phyloP scores from a whole-genome alignment of 2,113 vertebrate species.

The Forbesichthys agassizii region DNA sequence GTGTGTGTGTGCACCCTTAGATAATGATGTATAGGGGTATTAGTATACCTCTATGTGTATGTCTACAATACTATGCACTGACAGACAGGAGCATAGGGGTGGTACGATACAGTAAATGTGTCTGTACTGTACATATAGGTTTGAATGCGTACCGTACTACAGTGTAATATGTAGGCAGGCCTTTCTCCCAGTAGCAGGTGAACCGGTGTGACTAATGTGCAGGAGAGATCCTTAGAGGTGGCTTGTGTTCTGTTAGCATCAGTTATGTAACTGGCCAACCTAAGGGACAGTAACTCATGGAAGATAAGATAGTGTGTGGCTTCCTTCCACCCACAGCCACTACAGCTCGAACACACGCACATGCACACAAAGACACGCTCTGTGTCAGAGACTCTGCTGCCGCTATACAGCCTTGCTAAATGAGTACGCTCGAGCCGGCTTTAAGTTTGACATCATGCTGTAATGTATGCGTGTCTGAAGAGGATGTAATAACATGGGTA shows the following conservation, averaged over 20 bases:
- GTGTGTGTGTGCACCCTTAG: too few relatives aligned
- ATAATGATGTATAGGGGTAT: too few relatives aligned
- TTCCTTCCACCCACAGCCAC: conserved; percentile 59
- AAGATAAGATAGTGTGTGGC: conserved; percentile 68
- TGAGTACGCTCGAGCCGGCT: conserved; percentile 11
- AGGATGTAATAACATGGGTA: conserved; percentile 42
- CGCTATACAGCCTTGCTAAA: conserved; percentile 34
- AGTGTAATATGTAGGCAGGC: not conserved
- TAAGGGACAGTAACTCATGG: conserved; percentile 60
- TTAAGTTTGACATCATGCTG: conserved; percentile 31
- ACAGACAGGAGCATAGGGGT: too few relatives aligned
- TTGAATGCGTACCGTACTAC: too few relatives aligned
- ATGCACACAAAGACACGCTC: conserved; percentile 15
- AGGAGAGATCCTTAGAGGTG: conserved; percentile 50
- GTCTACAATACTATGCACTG: not conserved
- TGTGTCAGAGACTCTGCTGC: conserved; percentile 34
- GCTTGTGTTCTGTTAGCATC: conserved; percentile 54
- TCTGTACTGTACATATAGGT: not conserved
- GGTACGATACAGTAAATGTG: not conserved
- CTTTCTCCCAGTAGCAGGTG: conserved; percentile 34
- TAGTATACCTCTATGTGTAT: too few relatives aligned
- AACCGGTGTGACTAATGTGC: conserved; percentile 28
- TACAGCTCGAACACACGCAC: not conserved
- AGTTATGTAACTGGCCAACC: conserved; percentile 68
- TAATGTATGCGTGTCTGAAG: conserved; percentile 48